Percentiles rank a stretch among this genome's conserved stretches.
Conservation (phyloP, 2,797 vertebrate genomes). For the Cichlasoma orientale region DNA sequence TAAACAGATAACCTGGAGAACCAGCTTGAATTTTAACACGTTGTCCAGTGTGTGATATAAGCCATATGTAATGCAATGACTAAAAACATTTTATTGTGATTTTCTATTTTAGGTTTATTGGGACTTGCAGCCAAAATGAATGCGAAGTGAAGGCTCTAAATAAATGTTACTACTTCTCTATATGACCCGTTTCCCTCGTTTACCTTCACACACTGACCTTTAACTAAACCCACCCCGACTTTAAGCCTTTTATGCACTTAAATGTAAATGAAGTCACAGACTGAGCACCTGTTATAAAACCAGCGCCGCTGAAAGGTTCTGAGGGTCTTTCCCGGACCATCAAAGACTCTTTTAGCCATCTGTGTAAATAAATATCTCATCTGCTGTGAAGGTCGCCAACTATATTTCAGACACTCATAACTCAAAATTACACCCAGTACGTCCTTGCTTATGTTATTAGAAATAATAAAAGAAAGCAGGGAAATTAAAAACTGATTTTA, state of each 20-base stretch:
- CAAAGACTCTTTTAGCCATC: not conserved
- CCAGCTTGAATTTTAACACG: fast-evolving
- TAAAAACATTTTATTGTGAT: not conserved
- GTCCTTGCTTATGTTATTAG: fast-evolving
- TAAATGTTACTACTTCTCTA: not conserved
- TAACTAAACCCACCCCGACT: fast-evolving
- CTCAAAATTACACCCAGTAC: not conserved
- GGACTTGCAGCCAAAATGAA: not conserved
- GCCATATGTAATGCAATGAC: not conserved
- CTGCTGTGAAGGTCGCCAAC: not conserved
- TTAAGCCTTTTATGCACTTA: not conserved
- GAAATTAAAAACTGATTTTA: not conserved
- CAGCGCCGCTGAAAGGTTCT: not conserved
- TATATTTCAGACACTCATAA: not conserved
- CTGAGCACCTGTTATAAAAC: not conserved
- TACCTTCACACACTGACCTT: not conserved
- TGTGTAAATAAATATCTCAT: not conserved
- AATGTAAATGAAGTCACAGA: not conserved
- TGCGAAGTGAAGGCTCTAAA: too few relatives aligned
- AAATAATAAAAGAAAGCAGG: not conserved
- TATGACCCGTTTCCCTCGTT: not conserved
- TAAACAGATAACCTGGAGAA: not conserved
- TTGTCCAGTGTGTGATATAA: not conserved
- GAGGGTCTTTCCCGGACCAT: not conserved
- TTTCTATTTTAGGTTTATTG: not conserved